Conservation (phyloP, 1,140 invertebrate genomes). For the Bacillus rossius region DNA sequence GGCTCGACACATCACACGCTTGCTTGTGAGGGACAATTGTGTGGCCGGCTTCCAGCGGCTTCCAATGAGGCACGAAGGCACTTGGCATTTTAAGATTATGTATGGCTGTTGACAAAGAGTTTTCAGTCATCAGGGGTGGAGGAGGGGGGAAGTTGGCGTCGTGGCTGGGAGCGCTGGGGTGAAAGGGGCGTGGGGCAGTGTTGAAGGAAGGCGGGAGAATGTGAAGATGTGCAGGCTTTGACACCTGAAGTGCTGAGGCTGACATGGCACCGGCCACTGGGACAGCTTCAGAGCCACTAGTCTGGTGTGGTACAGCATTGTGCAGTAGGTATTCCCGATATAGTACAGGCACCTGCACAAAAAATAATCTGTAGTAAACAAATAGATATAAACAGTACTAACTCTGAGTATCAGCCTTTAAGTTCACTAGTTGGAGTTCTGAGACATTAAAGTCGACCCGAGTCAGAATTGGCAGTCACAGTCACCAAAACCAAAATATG, state of each 20-base stretch:
- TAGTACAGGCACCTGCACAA: conserved; percentile 4
- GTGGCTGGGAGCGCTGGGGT: background rate
- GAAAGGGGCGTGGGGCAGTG: conserved; percentile 3
- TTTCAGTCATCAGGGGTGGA: conserved; percentile 1
- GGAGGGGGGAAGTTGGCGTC: conserved; percentile 9
- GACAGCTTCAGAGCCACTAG: no score
- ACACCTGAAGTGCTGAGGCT: background rate
- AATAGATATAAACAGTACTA: no score
- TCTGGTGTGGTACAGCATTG: background rate
- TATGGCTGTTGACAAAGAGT: no score
- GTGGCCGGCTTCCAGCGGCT: background rate
- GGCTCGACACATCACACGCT: background rate
- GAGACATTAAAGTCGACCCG: no score
- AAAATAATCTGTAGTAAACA: no score
- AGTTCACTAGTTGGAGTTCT: no score
- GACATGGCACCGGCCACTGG: no score
- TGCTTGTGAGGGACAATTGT: background rate
- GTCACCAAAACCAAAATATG: no score
- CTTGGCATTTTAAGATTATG: conserved; percentile 3
- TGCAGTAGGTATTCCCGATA: background rate
- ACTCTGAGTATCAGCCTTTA: no score
- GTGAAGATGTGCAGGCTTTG: background rate
- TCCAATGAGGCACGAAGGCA: conserved; percentile 1
- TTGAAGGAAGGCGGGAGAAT: conserved; percentile 6
- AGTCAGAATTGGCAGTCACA: no score